phyloP scores from a whole-genome alignment of 2,113 vertebrate genomes.

The Carlito syrichta region DNA sequence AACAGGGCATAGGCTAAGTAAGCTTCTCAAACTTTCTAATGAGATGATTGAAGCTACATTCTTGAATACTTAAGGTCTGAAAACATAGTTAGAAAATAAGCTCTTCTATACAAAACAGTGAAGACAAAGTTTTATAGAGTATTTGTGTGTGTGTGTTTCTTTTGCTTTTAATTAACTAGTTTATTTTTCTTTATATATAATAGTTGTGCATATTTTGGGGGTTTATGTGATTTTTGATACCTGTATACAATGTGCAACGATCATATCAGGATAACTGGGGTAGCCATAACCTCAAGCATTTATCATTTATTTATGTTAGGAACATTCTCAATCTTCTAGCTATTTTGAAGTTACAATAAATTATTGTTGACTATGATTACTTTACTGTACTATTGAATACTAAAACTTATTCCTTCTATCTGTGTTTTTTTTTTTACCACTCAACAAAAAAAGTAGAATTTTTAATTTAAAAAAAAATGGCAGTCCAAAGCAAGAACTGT shows the following conservation, averaged over 20 bases:
- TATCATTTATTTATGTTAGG: background rate
- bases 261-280: background rate
- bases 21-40: background rate
- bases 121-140: no score
- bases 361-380: background rate
- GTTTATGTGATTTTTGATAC: background rate
- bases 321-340: background rate
- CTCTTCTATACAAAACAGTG: background rate
- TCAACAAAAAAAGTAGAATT: background rate
- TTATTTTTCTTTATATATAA: background rate
- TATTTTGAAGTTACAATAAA: background rate
- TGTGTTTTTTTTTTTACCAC: background rate
- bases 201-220: background rate
- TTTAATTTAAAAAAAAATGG: background rate
- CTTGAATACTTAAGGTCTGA: background rate
- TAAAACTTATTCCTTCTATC: background rate
- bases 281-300: background rate
- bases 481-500: background rate
- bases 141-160: no score
- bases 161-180: no score
- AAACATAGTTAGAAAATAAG: background rate
- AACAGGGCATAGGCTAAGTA: background rate
- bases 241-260: background rate
- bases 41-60: background rate
- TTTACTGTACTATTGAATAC: background rate